Conservation (phyloP, 2,888 invertebrate genomes). For the Zele albiditarsus region DNA sequence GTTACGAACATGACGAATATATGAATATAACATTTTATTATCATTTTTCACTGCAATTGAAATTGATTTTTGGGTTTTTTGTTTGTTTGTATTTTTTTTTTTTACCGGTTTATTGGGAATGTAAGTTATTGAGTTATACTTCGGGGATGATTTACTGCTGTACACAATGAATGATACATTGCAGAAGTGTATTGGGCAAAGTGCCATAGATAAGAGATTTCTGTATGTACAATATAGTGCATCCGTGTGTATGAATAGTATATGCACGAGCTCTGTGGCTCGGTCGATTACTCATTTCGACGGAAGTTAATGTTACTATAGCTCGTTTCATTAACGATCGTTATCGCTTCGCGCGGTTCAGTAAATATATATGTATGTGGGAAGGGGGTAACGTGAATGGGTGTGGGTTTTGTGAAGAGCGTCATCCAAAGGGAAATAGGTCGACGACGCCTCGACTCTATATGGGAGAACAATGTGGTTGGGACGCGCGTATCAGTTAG, state of each 20-base stretch:
- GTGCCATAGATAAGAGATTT: conserved; percentile 11
- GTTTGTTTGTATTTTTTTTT: too few species aligned
- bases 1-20: too few species aligned
- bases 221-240: background rate
- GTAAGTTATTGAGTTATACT: background rate
- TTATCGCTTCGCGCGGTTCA: conserved; percentile 12
- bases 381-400: conserved; percentile 14
- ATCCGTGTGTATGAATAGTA: background rate
- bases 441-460: conserved; percentile 19
- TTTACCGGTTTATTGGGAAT: background rate
- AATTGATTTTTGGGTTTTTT: background rate
- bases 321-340: conserved; percentile 33
- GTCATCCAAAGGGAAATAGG: conserved; percentile 31
- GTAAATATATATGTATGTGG: background rate
- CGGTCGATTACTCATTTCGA: conserved; percentile 31
- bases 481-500: conserved; percentile 27
- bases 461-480: conserved; percentile 26
- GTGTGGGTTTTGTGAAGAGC: conserved; percentile 3
- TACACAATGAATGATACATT: background rate
- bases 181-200: conserved; percentile 13
- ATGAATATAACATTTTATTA: background rate
- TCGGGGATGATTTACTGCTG: background rate
- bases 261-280: background rate
- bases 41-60: background rate
- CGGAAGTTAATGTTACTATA: conserved; percentile 32